phyloP scores from a whole-genome alignment of 1,140 invertebrate species.

The Trichonephila inaurata region DNA sequence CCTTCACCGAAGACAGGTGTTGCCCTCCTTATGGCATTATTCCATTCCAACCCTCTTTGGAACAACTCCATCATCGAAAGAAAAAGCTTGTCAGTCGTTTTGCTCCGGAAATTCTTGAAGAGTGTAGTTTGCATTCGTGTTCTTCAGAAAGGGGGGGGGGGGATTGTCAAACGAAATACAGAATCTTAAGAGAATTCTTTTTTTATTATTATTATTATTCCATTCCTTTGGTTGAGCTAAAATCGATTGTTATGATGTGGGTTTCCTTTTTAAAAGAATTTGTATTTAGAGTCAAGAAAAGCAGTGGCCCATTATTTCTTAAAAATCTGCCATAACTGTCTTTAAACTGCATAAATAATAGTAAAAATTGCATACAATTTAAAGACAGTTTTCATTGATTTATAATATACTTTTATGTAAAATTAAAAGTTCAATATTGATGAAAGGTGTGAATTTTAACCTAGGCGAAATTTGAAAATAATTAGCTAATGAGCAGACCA shows the following conservation, averaged over 20 bases:
- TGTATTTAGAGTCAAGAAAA: background rate
- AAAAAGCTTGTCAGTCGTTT: background rate
- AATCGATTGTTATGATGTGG: background rate
- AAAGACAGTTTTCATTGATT: too few species aligned
- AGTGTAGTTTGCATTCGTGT: conserved; percentile 19
- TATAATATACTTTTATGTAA: too few species aligned
- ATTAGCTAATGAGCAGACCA: too few species aligned
- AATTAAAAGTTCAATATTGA: too few species aligned
- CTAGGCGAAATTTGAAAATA: too few species aligned
- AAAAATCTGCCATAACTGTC: too few species aligned
- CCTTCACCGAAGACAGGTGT: conserved; percentile 8
- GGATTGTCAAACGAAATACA: background rate
- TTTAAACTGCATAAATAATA: too few species aligned
- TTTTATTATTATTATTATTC: background rate
- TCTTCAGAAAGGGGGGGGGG: background rate
- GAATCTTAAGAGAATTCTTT: background rate
- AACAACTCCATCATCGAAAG: background rate
- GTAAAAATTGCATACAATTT: too few species aligned
- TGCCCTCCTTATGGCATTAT: background rate
- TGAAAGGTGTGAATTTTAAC: too few species aligned
- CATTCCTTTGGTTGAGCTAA: background rate
- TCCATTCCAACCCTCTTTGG: background rate
- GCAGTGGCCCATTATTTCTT: too few species aligned
- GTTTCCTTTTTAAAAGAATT: background rate
- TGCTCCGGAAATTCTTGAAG: background rate